Conservation (phyloP, 1,140 invertebrate genomes). For the Sinonovacula constricta region DNA sequence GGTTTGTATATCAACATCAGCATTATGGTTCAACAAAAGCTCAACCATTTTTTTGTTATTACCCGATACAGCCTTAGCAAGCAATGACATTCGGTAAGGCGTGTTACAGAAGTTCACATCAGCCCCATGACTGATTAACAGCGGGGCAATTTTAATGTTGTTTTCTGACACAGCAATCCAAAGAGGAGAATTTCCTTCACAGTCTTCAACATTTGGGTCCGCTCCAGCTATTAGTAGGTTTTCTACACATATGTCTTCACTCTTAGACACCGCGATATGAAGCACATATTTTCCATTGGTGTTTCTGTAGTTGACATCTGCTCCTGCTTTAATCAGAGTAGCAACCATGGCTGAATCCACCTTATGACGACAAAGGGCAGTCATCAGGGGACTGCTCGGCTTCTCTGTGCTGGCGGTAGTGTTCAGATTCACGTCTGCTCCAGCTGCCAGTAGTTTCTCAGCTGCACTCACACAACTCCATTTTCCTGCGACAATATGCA, state of each 20-base stretch:
- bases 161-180: conserved; percentile 49
- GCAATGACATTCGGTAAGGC: conserved; percentile 31
- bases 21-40: conserved; percentile 21
- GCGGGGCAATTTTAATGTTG: conserved; percentile 30
- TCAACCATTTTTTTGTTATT: conserved; percentile 17
- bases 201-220: conserved; percentile 55
- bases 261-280: conserved; percentile 63
- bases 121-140: conserved; percentile 35
- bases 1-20: conserved; percentile 25
- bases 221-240: conserved; percentile 60
- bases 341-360: conserved; percentile 58
- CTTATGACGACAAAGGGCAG: conserved; percentile 50
- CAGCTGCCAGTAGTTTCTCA: conserved; percentile 53
- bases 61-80: conserved; percentile 18
- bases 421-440: conserved; percentile 63
- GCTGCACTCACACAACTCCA: conserved; percentile 45
- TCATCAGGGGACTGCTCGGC: conserved; percentile 55
- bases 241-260: conserved; percentile 60
- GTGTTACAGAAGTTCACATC: conserved; percentile 52
- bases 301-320: conserved; percentile 56
- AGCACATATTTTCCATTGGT: conserved; percentile 51
- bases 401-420: conserved; percentile 43
- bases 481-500: conserved; percentile 61
- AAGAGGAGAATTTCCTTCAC: conserved; percentile 45
- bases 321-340: conserved; percentile 60